Base-by-base conservation (phyloP, 2,888 invertebrate genomes). In the Nomada fabriciana region DNA sequence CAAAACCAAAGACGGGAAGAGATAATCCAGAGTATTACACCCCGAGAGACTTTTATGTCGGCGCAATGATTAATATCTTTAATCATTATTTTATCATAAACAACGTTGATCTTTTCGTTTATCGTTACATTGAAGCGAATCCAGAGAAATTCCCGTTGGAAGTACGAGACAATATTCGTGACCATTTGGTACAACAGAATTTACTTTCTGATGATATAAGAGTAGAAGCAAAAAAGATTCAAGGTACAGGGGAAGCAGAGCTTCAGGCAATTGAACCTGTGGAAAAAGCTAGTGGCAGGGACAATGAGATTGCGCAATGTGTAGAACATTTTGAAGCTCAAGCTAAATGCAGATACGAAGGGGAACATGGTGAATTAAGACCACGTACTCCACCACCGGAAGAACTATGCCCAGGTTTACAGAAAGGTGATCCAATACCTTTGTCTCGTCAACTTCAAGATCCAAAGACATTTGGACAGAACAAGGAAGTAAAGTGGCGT, bases 21-120 rank as follows among this genome's bases (percentile, higher is more conserved):
- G 96, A 97, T 89, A 95, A 96, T 90, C 97, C 97, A 0, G 95
- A 95, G 3, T 97, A 96, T 92, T 98, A 96, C 90, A 96, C 96
- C 0, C 97, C 98, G 0, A 96, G 96, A 50, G 97, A 97, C 94
- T 97, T 98, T 91, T 96, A 95, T 91, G 96, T 98, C 82, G 98
- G 98, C 10, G 96, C 96, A 0, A 94, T 95, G 78, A 94, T 98
- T 59, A 96, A 96, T 1, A 95, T 97, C 2, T 97, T 96, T 93
- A 95, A 96, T 85, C 97, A 97, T 92, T 95, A 97, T 57, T 98
- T 98, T 93, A 94, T 95, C 86, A 96, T 98, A 85, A 96, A 95
- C 50, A 97, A 97, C 0, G 97, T 97, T 72, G 98, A 98, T 94
- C 94, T 96, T 43, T 97, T 95, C 91, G 98, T 98, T 43, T 97